Evolutionary conservation across 1,140 invertebrate species (phyloP).

Genomic region (Hirudo medicinalis): DNA sequence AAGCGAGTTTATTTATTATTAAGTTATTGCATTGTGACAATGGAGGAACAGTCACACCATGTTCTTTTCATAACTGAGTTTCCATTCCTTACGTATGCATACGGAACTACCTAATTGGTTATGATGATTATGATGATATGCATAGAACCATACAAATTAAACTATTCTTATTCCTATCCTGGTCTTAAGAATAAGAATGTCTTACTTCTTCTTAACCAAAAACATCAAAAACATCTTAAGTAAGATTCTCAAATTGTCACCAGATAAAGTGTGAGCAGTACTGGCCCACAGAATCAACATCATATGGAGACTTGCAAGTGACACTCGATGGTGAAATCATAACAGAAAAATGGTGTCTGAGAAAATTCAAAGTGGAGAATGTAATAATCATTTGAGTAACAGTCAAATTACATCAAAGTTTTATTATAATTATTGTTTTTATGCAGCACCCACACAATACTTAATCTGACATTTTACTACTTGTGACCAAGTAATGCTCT

Average conservation of each 20-base stretch:
- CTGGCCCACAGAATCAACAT: conserved; percentile 18
- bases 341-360: conserved; percentile 85
- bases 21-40: too few species aligned
- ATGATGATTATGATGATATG: too few species aligned
- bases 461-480: too few species aligned
- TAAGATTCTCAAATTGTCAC: background rate
- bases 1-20: conserved; percentile 34
- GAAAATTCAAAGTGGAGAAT: conserved; percentile 55
- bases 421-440: too few species aligned
- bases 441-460: too few species aligned
- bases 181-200: background rate
- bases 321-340: conserved; percentile 53
- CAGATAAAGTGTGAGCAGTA: conserved; percentile 24
- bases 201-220: background rate
- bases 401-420: background rate
- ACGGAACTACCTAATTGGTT: too few species aligned
- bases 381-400: background rate
- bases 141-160: too few species aligned
- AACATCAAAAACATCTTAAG: background rate
- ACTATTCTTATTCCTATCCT: background rate
- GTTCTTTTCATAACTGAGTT: too few species aligned
- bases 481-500: too few species aligned
- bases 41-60: too few species aligned
- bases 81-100: too few species aligned
- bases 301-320: conserved; percentile 36